Evolutionary conservation across 2,113 vertebrate genomes (phyloP).

Genomic region (Alethe diademata): DNA sequence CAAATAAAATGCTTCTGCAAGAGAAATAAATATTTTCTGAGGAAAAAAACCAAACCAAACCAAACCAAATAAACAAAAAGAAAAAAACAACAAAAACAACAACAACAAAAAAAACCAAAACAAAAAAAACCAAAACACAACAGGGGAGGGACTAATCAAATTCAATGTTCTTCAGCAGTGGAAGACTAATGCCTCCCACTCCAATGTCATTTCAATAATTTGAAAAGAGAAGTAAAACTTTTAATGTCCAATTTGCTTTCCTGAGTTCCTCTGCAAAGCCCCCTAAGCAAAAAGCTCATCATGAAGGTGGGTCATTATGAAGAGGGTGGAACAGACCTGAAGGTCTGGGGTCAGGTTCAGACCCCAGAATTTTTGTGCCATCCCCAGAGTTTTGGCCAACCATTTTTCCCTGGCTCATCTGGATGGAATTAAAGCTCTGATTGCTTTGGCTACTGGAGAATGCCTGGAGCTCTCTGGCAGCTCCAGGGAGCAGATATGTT

Average conservation of each 20-base stretch:
- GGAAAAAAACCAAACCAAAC: too few species aligned
- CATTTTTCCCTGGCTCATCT: not conserved
- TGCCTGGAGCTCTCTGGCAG: not conserved
- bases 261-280: not conserved
- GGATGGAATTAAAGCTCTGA: not conserved
- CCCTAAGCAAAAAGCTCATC: not conserved
- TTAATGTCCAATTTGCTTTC: not conserved
- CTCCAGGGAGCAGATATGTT: rapidly evolving
- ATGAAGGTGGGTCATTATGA: too few species aligned
- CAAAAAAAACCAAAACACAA: not conserved
- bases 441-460: not conserved
- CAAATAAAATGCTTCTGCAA: not conserved
- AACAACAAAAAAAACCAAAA: not conserved
- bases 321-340: not conserved
- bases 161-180: not conserved
- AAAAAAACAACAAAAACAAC: not conserved
- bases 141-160: not conserved
- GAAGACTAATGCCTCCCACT: not conserved
- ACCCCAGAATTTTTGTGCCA: not conserved
- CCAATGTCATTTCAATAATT: not conserved
- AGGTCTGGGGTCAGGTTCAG: not conserved
- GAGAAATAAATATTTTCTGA: not conserved
- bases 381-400: rapidly evolving
- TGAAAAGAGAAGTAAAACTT: not conserved
- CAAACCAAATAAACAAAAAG: too few species aligned